Evolutionary conservation across 2,113 vertebrate genomes (phyloP), one percentile per base, ranked within the genome.

Genomic region (Phalacrocorax aristotelis): DNA sequence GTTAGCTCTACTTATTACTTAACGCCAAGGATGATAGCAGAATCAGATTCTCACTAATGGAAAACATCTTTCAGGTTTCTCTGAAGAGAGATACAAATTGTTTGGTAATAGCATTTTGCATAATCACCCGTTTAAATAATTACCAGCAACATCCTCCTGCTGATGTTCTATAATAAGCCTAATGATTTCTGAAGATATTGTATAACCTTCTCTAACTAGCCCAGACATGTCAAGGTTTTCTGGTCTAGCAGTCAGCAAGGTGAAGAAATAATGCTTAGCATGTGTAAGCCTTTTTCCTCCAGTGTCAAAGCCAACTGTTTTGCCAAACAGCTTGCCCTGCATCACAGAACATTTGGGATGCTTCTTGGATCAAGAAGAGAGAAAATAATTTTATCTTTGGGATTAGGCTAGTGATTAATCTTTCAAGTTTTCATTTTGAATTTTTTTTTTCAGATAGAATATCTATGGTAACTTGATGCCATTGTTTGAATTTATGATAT

Each of bases 121-220:
- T 96, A 94, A 96, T 96, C 48, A 80, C 66, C 74, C 85, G 34
- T 76, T 94, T 83, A 96, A 96, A 82, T 95, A 95, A 95, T 96
- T 91, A 76, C 54, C 36, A 61, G 10, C 49, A 70, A 72, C 55
- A 9, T 87, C 61, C 57, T 91, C 70, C 90, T 87, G 84, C 61
- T 96, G 91, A 61, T 91, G 57, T 83, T 87, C 54, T 91, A 25
- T 72, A 85, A 96, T 65, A 95, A 87, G 76, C 40, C 3, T 91
- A 76, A 90, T 94, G 84, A 93, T 94, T 96, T 85, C 87, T 91
- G 76, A 96, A 97, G 93, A 80, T 32, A 83, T 30, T 83, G n/a
- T 69, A 46, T 48, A 94, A 57, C 42, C 29, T 61, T 85, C 74
- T 91, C 27, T 94, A 69, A 76, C 61, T 72, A 61, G 44, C 29